Evolutionary conservation across 2,113 vertebrate genomes (phyloP).

Genomic region (Oreochromis niloticus): DNA sequence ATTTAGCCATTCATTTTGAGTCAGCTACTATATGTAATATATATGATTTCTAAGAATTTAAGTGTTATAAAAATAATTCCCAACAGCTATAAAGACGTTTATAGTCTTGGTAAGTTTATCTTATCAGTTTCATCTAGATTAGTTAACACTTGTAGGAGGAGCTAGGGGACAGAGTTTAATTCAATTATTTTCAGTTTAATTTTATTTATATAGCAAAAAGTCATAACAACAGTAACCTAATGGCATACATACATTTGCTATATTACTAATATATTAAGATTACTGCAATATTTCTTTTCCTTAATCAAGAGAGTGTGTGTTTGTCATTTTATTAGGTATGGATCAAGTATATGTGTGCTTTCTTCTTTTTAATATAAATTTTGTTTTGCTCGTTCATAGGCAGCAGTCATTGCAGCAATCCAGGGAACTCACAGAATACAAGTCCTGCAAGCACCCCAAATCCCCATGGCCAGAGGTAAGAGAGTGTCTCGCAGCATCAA

Average conservation of each 20-base stretch:
- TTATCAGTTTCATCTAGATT: not conserved
- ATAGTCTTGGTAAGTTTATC: not conserved
- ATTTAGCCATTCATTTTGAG: not conserved
- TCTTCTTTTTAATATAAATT: not conserved
- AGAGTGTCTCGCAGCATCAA: not conserved
- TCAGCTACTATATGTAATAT: not conserved
- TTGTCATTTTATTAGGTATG: not conserved
- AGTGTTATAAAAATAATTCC: not conserved
- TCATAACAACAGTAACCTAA: not conserved
- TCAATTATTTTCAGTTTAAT: not conserved
- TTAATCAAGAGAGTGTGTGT: not conserved
- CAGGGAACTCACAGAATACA: constrained; percentile 63
- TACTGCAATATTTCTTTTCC: not conserved
- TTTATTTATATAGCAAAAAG: not conserved
- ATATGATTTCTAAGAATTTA: not conserved
- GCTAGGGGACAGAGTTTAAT: not conserved
- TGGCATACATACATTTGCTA: not conserved
- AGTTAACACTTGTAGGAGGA: not conserved
- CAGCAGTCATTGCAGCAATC: constrained; percentile 80
- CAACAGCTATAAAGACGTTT: not conserved
- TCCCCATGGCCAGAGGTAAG: constrained; percentile 64
- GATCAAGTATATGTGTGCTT: not conserved
- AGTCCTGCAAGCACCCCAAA: constrained; percentile 62
- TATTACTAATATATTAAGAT: not conserved
- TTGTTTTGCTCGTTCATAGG: constrained; percentile 63